Percentiles rank a stretch among this genome's conserved stretches.
These are phyloP conservation scores for Tragelaphus imberbis DNA, from an alignment of 2,113 vertebrate species.

Conservation along the genomic window DNA sequence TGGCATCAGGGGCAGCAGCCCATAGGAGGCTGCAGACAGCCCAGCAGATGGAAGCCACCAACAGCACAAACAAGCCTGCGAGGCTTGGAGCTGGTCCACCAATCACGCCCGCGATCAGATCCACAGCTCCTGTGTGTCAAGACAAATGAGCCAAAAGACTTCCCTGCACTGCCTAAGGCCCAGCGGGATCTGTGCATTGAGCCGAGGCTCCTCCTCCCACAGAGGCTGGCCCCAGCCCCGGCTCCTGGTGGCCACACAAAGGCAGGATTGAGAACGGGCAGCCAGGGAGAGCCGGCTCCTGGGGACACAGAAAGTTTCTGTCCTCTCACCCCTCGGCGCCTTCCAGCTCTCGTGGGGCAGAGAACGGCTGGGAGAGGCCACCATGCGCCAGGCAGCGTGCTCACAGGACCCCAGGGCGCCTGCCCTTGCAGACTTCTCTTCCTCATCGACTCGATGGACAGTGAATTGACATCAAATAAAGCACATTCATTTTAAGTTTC, in stretches of 20 bases:
- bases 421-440: neutral
- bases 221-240: neutral
- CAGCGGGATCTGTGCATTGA: neutral
- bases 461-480: neutral
- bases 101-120: neutral
- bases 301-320: neutral
- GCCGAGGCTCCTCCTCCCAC: neutral
- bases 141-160: neutral
- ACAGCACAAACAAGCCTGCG: rapidly evolving
- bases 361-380: neutral
- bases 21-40: neutral
- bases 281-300: neutral
- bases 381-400: neutral
- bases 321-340: rapidly evolving
- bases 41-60: neutral
- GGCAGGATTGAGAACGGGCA: neutral
- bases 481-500: neutral
- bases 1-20: neutral
- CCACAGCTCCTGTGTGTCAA: too few species aligned
- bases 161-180: neutral
- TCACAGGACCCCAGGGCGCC: rapidly evolving
- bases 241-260: neutral
- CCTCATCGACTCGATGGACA: neutral
- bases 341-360: neutral
- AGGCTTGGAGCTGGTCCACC: neutral